phyloP scores from a whole-genome alignment of 2,888 invertebrate species.

The Xestia sexstrigata region DNA sequence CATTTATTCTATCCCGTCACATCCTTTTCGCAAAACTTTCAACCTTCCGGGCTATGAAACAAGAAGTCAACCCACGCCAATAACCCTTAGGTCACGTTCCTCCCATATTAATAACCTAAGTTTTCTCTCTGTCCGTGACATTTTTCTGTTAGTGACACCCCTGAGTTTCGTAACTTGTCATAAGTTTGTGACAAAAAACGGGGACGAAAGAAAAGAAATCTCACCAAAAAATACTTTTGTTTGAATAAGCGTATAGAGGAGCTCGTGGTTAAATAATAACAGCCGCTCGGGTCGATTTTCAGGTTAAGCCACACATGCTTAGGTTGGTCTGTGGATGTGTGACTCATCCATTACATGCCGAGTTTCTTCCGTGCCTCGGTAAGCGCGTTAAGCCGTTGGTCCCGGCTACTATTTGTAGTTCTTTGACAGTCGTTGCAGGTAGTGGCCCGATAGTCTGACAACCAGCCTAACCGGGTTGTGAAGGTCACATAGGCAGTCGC shows the following conservation, averaged over 20 bases:
- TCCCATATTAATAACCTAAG: conserved; percentile 26
- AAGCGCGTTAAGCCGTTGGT: too few species aligned
- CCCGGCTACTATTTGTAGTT: too few species aligned
- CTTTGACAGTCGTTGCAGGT: too few species aligned
- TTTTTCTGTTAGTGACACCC: conserved; percentile 9
- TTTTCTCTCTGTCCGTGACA: conserved; percentile 12
- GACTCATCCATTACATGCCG: too few species aligned
- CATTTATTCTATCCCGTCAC: not conserved
- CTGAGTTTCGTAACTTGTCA: not conserved
- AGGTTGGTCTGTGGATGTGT: too few species aligned
- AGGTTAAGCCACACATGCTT: too few species aligned
- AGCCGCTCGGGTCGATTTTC: too few species aligned
- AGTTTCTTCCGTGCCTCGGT: too few species aligned
- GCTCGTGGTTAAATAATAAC: too few species aligned
- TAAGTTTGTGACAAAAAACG: conserved; percentile 20
- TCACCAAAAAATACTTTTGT: conserved; percentile 8
- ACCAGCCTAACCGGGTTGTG: too few species aligned
- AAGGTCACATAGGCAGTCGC: too few species aligned
- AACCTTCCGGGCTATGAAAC: not conserved
- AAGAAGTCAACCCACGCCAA: not conserved
- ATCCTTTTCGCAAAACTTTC: not conserved
- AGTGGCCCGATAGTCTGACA: too few species aligned
- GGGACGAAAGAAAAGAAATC: not conserved
- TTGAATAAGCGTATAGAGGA: not conserved
- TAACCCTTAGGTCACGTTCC: conserved; percentile 11